Percentiles rank a stretch among this genome's conserved stretches.
These are phyloP conservation scores for Julus scandinavius DNA, from an alignment of 2,888 invertebrate genomes.

Conservation along the genomic window DNA sequence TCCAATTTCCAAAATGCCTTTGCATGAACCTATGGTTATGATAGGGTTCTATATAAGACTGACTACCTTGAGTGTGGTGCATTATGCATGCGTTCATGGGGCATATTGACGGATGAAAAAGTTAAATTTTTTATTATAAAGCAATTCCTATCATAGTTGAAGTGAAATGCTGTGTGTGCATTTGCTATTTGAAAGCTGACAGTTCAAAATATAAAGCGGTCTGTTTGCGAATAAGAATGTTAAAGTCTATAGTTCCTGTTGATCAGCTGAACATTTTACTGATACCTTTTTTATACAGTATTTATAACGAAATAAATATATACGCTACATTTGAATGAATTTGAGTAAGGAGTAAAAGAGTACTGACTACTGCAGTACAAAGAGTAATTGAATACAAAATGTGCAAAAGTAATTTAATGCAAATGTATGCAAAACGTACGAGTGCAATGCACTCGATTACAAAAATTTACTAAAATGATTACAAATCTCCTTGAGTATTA, in stretches of 20 bases:
- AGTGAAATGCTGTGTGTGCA: neutral
- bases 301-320: no score
- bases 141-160: neutral
- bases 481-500: no score
- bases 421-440: no score
- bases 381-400: no score
- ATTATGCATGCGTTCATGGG: slow-evolving; percentile 19
- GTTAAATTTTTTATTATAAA: neutral
- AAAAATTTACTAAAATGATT: no score
- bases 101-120: neutral
- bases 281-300: no score
- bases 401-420: no score
- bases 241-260: neutral
- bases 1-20: neutral
- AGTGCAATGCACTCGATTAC: no score
- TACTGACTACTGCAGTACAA: no score
- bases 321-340: no score
- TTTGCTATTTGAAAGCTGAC: neutral
- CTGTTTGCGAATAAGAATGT: neutral
- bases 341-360: no score
- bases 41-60: neutral
- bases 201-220: neutral
- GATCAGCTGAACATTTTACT: neutral
- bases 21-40: neutral
- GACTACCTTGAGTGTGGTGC: neutral